A percentile compares a stretch with the other conserved stretches of the same genome.
Evolutionary conservation across 2,888 invertebrate genomes (phyloP).

Genomic region (Conistra vaccinii): DNA sequence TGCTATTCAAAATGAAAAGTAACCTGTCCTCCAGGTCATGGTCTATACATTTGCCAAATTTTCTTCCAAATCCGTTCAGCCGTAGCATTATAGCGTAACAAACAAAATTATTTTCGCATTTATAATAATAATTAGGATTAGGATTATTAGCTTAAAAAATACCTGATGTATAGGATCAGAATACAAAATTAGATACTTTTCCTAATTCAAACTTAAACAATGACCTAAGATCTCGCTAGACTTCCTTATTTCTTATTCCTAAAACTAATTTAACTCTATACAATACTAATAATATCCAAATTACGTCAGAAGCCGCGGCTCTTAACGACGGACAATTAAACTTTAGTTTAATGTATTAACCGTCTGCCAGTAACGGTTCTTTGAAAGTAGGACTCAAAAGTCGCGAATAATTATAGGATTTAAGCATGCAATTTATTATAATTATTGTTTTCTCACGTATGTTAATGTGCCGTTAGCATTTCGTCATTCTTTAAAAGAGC

Average conservation of each 20-base stretch:
- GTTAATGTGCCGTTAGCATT: constrained; percentile 20
- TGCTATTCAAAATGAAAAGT: too few relatives aligned
- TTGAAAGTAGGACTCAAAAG: constrained; percentile 42
- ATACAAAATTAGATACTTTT: neutral
- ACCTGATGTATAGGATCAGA: too few relatives aligned
- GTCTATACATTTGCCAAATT: too few relatives aligned
- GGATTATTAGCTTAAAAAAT: too few relatives aligned
- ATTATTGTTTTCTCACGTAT: constrained; percentile 30
- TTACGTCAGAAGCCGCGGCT: constrained; percentile 39
- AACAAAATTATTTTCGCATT: too few relatives aligned
- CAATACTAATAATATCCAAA: constrained; percentile 48
- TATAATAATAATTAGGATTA: too few relatives aligned
- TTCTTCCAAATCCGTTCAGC: too few relatives aligned
- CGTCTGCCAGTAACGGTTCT: constrained; percentile 58
- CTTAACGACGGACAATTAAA: constrained; percentile 60
- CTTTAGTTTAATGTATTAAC: constrained; percentile 46
- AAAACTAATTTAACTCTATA: constrained; percentile 33
- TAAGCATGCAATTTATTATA: constrained; percentile 37
- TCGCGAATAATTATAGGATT: constrained; percentile 35
- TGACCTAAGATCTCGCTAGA: constrained; percentile 20
- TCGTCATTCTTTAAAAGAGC: neutral
- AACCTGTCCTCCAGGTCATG: too few relatives aligned
- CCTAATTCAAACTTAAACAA: constrained; percentile 1
- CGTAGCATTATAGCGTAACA: too few relatives aligned
- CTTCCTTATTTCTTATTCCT: constrained; percentile 40